Percentiles rank a stretch among this genome's conserved stretches.
Conservation (phyloP, 2,797 vertebrate genomes). For the Furcifer pardalis region DNA sequence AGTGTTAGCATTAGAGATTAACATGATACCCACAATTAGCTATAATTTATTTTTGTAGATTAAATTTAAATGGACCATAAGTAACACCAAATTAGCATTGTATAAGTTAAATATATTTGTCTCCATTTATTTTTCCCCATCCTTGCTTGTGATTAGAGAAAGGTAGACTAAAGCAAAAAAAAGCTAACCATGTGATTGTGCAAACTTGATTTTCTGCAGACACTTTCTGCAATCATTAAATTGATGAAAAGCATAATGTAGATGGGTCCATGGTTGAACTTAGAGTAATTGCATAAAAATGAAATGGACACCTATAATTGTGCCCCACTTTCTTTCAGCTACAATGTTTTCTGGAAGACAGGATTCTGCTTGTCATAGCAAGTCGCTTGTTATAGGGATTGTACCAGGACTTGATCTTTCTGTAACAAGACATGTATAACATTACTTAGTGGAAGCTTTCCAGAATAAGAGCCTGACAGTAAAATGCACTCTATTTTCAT, state of each 20-base stretch:
- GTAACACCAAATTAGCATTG: conserved; percentile 52
- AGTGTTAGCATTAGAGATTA: conserved; percentile 33
- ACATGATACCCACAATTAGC: conserved; percentile 40
- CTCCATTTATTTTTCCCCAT: conserved; percentile 53
- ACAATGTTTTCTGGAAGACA: conserved; percentile 72
- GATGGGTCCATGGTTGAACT: conserved; percentile 64
- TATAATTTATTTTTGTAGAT: conserved; percentile 52
- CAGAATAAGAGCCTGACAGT: conserved; percentile 70
- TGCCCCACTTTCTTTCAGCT: conserved; percentile 63
- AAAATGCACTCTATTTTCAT: conserved; percentile 69
- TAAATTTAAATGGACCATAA: conserved; percentile 62
- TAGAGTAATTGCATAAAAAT: conserved; percentile 76
- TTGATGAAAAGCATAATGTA: conserved; percentile 67
- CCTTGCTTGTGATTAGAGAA: conserved; percentile 59
- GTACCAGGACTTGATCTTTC: conserved; percentile 64
- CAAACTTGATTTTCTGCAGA: conserved; percentile 77
- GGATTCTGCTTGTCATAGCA: conserved; percentile 64
- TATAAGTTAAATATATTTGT: conserved; percentile 64
- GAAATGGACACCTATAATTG: conserved; percentile 76
- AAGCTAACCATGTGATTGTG: conserved; percentile 61
- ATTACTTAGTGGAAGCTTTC: conserved; percentile 69
- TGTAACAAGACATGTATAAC: conserved; percentile 70
- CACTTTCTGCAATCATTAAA: conserved; percentile 74
- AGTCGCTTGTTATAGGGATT: conserved; percentile 67
- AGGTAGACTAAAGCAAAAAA: conserved; percentile 53